These are phyloP conservation scores for Pollachius pollachius DNA, from an alignment of 2,113 vertebrate genomes.

Conservation along the genomic window DNA sequence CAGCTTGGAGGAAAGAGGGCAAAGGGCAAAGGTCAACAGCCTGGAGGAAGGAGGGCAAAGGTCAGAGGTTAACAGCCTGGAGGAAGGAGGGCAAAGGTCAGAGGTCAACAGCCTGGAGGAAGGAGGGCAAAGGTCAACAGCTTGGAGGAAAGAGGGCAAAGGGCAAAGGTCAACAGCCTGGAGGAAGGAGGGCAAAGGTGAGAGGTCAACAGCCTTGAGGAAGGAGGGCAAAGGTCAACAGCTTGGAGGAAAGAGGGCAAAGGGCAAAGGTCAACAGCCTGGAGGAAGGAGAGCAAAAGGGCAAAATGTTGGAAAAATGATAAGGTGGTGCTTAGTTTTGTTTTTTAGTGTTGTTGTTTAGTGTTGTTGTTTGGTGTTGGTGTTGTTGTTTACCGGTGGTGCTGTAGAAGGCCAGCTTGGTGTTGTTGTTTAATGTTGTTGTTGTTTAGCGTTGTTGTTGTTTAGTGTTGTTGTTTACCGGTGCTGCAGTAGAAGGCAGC, in stretches of 20 bases:
- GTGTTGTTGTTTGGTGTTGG: background rate
- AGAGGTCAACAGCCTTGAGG: slow-evolving; percentile 73
- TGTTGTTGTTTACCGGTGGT: background rate
- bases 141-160: slow-evolving; percentile 75
- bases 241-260: too few species aligned
- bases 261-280: slow-evolving; percentile 78
- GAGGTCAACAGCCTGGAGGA: slow-evolving; percentile 73
- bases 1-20: too few species aligned
- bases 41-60: slow-evolving; percentile 59
- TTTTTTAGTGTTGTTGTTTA: background rate
- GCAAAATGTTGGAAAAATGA: background rate
- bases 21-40: slow-evolving; percentile 68
- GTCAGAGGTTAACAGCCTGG: too few species aligned
- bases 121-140: slow-evolving; percentile 56
- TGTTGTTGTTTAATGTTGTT: too few species aligned
- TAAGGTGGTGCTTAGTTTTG: background rate
- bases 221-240: slow-evolving; percentile 6
- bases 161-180: slow-evolving; percentile 75
- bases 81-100: slow-evolving; percentile 3
- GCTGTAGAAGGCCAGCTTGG: too few species aligned
- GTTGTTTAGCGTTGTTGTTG: too few species aligned
- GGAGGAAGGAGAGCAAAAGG: slow-evolving; percentile 24
- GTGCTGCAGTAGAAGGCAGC: slow-evolving; percentile 95
- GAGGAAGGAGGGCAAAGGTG: slow-evolving; percentile 2
- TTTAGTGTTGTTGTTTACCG: slow-evolving; percentile 61